A percentile compares a stretch with the other conserved stretches of the same genome.
Evolutionary conservation across 2,113 vertebrate species (phyloP).

Genomic region (Aix galericulata): DNA sequence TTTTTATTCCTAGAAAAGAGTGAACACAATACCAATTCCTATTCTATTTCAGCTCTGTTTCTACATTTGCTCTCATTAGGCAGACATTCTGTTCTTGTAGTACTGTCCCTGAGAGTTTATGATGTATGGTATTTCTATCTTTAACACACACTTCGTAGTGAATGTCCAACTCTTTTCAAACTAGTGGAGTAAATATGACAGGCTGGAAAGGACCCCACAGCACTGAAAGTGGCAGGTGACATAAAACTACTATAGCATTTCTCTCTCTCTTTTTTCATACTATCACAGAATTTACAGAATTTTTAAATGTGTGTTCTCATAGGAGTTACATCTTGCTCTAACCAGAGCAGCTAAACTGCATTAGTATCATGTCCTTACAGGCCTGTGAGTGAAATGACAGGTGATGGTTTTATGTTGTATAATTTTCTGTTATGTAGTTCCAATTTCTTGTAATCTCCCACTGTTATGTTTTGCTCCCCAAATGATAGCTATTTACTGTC

Average conservation of each 20-base stretch:
- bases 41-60: not conserved
- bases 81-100: not conserved
- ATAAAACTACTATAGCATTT: not conserved
- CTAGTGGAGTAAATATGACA: not conserved
- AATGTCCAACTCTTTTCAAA: not conserved
- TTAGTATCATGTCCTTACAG: not conserved
- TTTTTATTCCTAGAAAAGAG: not conserved
- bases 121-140: not conserved
- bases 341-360: not conserved
- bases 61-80: not conserved
- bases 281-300: not conserved
- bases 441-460: not conserved
- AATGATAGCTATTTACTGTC: not conserved
- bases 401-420: not conserved
- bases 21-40: not conserved
- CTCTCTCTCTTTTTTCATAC: not conserved
- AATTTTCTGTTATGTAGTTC: slow-evolving; percentile 2
- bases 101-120: not conserved
- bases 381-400: slow-evolving; percentile 21
- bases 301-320: not conserved
- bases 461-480: not conserved
- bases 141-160: not conserved
- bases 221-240: not conserved
- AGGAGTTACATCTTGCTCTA: not conserved
- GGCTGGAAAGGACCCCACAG: not conserved